These are phyloP conservation scores for Macrosoma leucophasiata DNA, from an alignment of 2,888 invertebrate species.

Conservation along the genomic window DNA sequence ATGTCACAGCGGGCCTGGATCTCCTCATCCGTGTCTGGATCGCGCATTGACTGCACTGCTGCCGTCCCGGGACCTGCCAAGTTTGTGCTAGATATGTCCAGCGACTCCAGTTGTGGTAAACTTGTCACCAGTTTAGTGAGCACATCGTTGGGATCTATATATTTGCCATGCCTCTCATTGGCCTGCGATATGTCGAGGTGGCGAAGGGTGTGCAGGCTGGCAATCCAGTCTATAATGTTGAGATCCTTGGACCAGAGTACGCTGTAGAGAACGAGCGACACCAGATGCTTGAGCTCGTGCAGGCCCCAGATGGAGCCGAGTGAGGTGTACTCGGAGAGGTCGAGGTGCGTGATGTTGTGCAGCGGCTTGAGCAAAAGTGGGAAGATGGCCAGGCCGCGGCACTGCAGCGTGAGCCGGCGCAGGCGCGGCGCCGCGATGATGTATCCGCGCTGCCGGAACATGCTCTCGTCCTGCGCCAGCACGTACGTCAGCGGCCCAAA, in stretches of 20 bases:
- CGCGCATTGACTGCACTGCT: constrained; percentile 43
- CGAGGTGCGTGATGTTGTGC: constrained; percentile 79
- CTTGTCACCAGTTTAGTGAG: constrained; percentile 82
- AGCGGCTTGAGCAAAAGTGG: constrained; percentile 75
- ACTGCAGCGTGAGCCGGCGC: constrained; percentile 74
- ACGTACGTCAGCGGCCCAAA: constrained; percentile 81
- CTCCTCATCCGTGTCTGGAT: constrained; percentile 29
- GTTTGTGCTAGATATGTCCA: constrained; percentile 98
- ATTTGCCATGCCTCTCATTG: constrained; percentile 82
- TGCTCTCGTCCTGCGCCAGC: constrained; percentile 68
- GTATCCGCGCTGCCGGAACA: constrained; percentile 58
- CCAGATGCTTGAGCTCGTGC: constrained; percentile 79
- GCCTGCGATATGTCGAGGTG: constrained; percentile 91
- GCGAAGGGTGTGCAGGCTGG: constrained; percentile 72
- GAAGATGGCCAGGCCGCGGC: constrained; percentile 61
- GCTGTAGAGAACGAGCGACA: constrained; percentile 87
- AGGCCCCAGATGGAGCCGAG: constrained; percentile 81
- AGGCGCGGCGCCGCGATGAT: constrained; percentile 78
- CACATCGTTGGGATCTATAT: constrained; percentile 82
- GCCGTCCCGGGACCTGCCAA: constrained; percentile 90
- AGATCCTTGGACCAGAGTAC: constrained; percentile 80
- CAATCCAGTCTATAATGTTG: constrained; percentile 78
- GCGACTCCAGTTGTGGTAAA: constrained; percentile 84
- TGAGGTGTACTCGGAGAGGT: constrained; percentile 80
- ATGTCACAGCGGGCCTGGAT: constrained; percentile 80